These are phyloP conservation scores for Euleptes europaea DNA, from an alignment of 2,113 vertebrate genomes.

Conservation along the genomic window DNA sequence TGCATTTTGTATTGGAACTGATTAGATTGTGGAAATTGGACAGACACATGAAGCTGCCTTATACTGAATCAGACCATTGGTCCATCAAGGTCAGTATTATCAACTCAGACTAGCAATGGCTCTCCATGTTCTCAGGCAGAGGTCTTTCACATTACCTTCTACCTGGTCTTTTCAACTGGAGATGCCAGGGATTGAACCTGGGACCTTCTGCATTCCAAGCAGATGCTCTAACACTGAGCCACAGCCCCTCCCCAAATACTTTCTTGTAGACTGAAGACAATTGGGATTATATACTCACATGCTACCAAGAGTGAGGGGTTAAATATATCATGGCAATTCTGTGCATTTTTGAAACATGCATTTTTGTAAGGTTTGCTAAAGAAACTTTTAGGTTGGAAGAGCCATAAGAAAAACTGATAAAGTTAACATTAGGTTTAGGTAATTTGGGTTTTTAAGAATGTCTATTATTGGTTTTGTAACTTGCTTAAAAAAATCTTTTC, in stretches of 20 bases:
- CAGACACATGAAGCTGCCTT: too few relatives aligned
- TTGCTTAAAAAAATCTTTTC: neutral
- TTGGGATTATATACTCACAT: neutral
- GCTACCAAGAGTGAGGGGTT: neutral
- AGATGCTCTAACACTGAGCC: too few relatives aligned
- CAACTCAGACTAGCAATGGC: too few relatives aligned
- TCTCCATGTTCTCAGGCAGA: too few relatives aligned
- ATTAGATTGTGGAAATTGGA: neutral
- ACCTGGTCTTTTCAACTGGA: too few relatives aligned
- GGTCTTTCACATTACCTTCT: too few relatives aligned
- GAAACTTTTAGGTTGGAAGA: neutral
- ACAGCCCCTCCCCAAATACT: too few relatives aligned
- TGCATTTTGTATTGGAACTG: neutral
- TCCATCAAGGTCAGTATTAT: too few relatives aligned
- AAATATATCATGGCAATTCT: neutral
- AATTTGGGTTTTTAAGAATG: neutral
- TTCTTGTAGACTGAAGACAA: neutral
- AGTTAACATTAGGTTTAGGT: neutral
- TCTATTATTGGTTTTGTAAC: neutral
- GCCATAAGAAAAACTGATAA: neutral
- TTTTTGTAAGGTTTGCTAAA: neutral
- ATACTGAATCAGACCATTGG: too few relatives aligned
- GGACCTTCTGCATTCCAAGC: too few relatives aligned
- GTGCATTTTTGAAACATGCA: neutral
- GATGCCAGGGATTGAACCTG: too few relatives aligned